Evolutionary conservation across 2,888 invertebrate genomes (phyloP), one percentile per base, ranked within the genome.

Genomic region (Tillus elongatus): DNA sequence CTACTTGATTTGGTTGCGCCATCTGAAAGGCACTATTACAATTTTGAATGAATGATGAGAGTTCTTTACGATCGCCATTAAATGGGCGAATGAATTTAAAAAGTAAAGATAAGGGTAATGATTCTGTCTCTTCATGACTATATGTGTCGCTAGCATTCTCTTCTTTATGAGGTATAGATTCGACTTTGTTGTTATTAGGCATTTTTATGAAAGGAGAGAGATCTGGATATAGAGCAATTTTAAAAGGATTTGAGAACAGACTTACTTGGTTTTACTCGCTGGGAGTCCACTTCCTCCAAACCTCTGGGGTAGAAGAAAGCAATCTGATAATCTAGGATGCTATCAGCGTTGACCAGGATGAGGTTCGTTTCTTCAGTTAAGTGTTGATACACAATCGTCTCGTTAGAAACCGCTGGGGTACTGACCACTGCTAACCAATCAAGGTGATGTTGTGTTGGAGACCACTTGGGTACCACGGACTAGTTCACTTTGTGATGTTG

Each of bases 11-110:
- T 19, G 24, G 24, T 19, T 19, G 24, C n/a, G 24, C 24, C 24
- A 19, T 19, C 24, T 19, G 24, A 19, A 19, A 19, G 24, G 24
- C 24, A 19, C 24, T 19, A 19, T 19, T 19, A 19, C 24, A 19
- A 19, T 19, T 19, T 19, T 19, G 24, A 8, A 19, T 19, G n/a
- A 19, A 19, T 6, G 24, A 8, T 8, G 24, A 6, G 24, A 19
- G 24, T 19, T 19, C 24, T 19, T 19, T 19, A 8, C 24, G 24
- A 19, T 19, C 24, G 24, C 24, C 24, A 19, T 19, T 19, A 19
- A 19, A 19, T 8, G 24, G 24, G 6, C 24, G 6, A 19, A 19
- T 19, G n/a, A 19, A 19, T 19, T 19, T 19, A n/a, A 19, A 19
- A 8, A 19, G n/a, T 19, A 19, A n/a, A 8, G 6, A 19, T 19